phyloP scores from a whole-genome alignment of 2,113 vertebrate genomes.

The Cottus gobio region DNA sequence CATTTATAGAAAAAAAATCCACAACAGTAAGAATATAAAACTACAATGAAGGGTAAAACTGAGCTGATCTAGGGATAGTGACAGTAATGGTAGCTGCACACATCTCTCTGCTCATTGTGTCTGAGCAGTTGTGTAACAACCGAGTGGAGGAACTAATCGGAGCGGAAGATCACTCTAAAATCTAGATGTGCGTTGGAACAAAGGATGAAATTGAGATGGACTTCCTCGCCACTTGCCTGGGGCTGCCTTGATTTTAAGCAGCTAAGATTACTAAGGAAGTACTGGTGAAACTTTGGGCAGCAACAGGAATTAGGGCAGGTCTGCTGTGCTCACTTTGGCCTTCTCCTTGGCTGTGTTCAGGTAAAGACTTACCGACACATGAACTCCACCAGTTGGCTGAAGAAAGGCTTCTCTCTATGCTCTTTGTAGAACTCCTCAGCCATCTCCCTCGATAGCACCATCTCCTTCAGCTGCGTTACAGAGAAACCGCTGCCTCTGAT shows the following conservation, averaged over 20 bases:
- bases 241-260: conserved; percentile 56
- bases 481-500: conserved; percentile 83
- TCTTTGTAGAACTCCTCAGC: conserved; percentile 87
- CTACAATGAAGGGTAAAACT: conserved; percentile 1
- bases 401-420: conserved; percentile 87
- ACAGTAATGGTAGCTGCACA: conserved; percentile 37
- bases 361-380: conserved; percentile 86
- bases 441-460: conserved; percentile 81
- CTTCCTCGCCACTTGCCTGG: conserved; percentile 41
- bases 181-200: conserved; percentile 48
- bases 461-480: conserved; percentile 84
- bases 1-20: background rate
- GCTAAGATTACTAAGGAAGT: conserved; percentile 47
- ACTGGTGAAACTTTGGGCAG: conserved; percentile 44
- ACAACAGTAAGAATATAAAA: background rate
- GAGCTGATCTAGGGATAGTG: conserved; percentile 10
- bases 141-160: conserved; percentile 47
- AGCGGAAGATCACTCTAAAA: conserved; percentile 57
- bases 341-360: background rate
- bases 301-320: conserved; percentile 28
- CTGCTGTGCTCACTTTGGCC: conserved; percentile 19
- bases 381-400: conserved; percentile 83
- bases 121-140: conserved; percentile 50
- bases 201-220: conserved; percentile 61
- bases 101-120: conserved; percentile 35